phyloP scores from a whole-genome alignment of 1,140 invertebrate species.

The Pectinophora gossypiella region DNA sequence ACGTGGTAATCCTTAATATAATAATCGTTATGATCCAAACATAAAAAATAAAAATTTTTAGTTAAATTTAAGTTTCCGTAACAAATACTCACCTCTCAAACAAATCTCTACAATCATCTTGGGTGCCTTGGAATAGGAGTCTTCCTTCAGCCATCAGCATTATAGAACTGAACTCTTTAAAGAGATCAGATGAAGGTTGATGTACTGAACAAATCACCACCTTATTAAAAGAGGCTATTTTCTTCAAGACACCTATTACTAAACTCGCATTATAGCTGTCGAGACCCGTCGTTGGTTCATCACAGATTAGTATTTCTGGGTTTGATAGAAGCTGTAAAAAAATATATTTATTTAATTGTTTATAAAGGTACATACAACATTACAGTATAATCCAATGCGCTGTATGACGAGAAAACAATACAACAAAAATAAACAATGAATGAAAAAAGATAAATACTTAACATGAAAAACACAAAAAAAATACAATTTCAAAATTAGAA shows the following conservation, averaged over 20 bases:
- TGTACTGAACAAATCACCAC: constrained; percentile 90
- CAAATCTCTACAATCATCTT: constrained; percentile 75
- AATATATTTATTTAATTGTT: too few relatives aligned
- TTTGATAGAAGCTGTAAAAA: constrained; percentile 80
- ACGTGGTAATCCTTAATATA: too few relatives aligned
- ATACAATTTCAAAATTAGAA: too few relatives aligned
- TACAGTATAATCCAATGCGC: too few relatives aligned
- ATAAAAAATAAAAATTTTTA: background rate
- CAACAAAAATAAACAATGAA: too few relatives aligned
- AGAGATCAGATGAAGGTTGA: constrained; percentile 90
- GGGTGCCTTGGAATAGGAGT: constrained; percentile 87
- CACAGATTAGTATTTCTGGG: constrained; percentile 85
- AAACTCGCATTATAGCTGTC: constrained; percentile 87
- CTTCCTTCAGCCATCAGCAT: constrained; percentile 86
- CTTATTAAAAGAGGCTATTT: constrained; percentile 79
- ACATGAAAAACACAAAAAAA: too few relatives aligned
- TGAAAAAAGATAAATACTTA: too few relatives aligned
- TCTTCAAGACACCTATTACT: constrained; percentile 82
- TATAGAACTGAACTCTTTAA: constrained; percentile 86
- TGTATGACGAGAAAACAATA: too few relatives aligned
- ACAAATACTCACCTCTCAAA: constrained; percentile 77
- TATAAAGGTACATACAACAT: too few relatives aligned
- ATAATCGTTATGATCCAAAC: background rate
- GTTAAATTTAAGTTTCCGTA: too few relatives aligned
- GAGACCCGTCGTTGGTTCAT: constrained; percentile 89